These are phyloP conservation scores for Axea sp. DNA, from an alignment of 2,888 invertebrate species.

Conservation along the genomic window DNA sequence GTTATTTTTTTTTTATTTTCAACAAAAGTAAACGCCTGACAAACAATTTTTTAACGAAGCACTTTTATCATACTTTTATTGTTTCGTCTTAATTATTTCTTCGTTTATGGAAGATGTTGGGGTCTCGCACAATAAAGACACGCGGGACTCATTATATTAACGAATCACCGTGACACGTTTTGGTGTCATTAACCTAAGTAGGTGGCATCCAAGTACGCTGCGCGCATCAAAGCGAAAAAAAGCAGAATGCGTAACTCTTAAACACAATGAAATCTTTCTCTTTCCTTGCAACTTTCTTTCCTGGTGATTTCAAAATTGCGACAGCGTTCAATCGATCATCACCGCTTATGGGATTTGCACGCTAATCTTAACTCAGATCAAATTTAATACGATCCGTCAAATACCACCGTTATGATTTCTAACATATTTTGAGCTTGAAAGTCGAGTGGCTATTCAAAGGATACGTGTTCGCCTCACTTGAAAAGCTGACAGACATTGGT, in stretches of 20 bases:
- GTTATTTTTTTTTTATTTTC: background rate
- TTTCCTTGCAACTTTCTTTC: conserved; percentile 42
- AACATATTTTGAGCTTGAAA: too few species aligned
- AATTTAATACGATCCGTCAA: too few species aligned
- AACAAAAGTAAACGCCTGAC: background rate
- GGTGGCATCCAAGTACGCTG: conserved; percentile 54
- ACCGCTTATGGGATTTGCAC: background rate
- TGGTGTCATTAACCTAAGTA: conserved; percentile 73
- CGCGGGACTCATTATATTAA: conserved; percentile 71
- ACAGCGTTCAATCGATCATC: conserved; percentile 3
- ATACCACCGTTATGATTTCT: too few species aligned
- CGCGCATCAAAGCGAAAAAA: conserved; percentile 48
- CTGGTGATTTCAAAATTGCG: conserved; percentile 28
- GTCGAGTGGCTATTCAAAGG: too few species aligned
- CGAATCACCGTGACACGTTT: conserved; percentile 77
- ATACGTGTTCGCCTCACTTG: too few species aligned
- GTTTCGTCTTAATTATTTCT: conserved; percentile 41
- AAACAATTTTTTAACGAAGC: conserved; percentile 5
- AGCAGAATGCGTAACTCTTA: conserved; percentile 31
- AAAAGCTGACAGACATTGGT: too few species aligned
- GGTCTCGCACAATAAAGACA: conserved; percentile 22
- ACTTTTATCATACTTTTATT: conserved; percentile 14
- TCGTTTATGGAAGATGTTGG: conserved; percentile 30
- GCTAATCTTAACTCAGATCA: conserved; percentile 8
- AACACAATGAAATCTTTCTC: conserved; percentile 33